Evolutionary conservation across 2,113 vertebrate species (phyloP), one percentile per base, ranked within the genome.

Genomic region (Forbesichthys papilliferus): DNA sequence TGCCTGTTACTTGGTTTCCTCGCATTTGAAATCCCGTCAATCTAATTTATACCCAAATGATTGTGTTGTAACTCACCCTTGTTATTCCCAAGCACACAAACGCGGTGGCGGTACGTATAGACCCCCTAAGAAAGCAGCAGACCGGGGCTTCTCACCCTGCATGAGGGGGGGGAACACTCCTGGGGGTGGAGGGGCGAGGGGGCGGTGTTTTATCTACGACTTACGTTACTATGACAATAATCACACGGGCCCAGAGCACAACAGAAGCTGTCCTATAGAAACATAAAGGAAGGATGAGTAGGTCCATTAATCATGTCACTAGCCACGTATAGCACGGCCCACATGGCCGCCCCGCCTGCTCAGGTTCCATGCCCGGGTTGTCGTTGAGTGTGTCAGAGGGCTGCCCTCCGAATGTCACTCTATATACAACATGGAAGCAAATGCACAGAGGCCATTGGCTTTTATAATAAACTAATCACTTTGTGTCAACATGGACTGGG

Each of bases 381-480:
- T 89, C 89, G 87, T 64, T 62, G 42, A 20, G 59, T n/a, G 57
- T 79, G 64, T 78, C 77, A 61, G 51, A 73, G 68, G 68, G 53
- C 49, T 34, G 33, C 18, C 79, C 42, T 74, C 73, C 65, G 59
- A 66, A 64, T 73, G 71, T 77, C 62, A 33, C 71, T 75, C 62
- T n/a, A n/a, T n/a, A 27, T 27, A 63, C 78, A 81, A 85, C 85
- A 70, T 76, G 78, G 83, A 84, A 85, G 80, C 87, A 75, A 86
- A 85, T 64, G 74, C 13, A 77, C 75, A 74, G 78, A 77, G 80
- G 71, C 85, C 75, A 71, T 62, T 5, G 61, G 77, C 81, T 91
- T 83, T 82, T 88, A 91, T 85, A 91, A 92, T 92, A 92, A 93
- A 93, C 91, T 88, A 92, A 93, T 92, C 90, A 90, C 69, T 87